Percentiles rank a stretch among this genome's conserved stretches.
These are phyloP conservation scores for Clavelina lepadiformis DNA, from an alignment of 23 tunicate species.

Conservation along the genomic window DNA sequence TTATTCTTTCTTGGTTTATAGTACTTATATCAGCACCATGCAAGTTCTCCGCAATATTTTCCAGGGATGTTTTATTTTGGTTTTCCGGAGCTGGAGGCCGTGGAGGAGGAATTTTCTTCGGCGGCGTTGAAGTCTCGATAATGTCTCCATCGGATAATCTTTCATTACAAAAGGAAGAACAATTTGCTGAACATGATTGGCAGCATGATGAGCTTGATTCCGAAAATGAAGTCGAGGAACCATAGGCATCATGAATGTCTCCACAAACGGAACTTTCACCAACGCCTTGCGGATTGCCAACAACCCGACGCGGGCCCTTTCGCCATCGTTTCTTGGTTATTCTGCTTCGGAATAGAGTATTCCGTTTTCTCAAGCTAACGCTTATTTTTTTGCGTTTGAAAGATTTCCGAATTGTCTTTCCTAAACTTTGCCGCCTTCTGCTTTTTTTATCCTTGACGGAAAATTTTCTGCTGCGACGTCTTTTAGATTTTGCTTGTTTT, in stretches of 20 bases:
- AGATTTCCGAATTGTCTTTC: no score
- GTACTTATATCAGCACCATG: background rate
- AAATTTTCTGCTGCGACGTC: constrained; percentile 1
- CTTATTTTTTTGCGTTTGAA: no score
- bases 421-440: background rate
- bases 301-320: constrained; percentile 21
- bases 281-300: constrained; percentile 22
- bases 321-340: background rate
- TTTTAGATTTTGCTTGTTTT: background rate
- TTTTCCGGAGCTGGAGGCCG: constrained; percentile 62
- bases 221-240: background rate
- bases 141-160: no score
- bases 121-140: no score
- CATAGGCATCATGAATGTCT: background rate
- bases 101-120: constrained; percentile 45
- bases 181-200: constrained; percentile 1
- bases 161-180: no score
- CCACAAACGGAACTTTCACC: constrained; percentile 25
- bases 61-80: constrained; percentile 2
- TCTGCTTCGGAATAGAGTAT: constrained; percentile 1
- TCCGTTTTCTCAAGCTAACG: no score
- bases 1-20: background rate
- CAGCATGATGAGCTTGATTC: constrained; percentile 9
- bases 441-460: background rate
- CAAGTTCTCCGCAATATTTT: background rate